These are phyloP conservation scores for Tenebrosternarchus preto DNA, from an alignment of 2,113 vertebrate species.

Conservation along the genomic window DNA sequence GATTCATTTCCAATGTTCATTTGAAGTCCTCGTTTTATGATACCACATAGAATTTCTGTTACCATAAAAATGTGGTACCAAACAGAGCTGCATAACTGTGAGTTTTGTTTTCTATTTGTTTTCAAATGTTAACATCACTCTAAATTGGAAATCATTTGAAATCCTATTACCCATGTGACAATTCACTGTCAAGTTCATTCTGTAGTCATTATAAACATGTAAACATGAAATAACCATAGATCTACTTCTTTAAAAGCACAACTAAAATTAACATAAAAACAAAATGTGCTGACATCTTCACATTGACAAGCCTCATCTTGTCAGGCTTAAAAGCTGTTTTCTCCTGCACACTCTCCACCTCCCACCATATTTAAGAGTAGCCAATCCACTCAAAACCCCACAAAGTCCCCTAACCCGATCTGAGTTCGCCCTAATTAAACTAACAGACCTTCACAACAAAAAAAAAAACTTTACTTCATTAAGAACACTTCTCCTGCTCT, in stretches of 20 bases:
- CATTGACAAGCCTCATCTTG: background rate
- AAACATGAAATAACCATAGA: background rate
- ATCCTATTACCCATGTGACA: background rate
- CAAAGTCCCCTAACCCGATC: no score
- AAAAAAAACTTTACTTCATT: no score
- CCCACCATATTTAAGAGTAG: no score
- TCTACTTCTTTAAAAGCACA: background rate
- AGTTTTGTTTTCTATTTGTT: background rate
- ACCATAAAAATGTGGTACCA: background rate
- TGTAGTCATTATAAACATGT: background rate
- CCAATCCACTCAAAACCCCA: no score
- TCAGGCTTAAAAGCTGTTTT: background rate
- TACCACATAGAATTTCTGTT: background rate
- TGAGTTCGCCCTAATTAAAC: slow-evolving; percentile 69
- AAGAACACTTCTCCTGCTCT: no score
- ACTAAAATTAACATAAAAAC: no score
- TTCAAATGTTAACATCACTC: no score
- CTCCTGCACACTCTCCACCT: background rate
- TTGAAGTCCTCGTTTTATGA: background rate
- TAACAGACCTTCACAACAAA: slow-evolving; percentile 31
- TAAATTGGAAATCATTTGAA: background rate
- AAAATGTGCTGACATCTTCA: background rate
- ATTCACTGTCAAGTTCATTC: slow-evolving; percentile 1
- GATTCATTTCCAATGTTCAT: background rate
- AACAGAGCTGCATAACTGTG: background rate